Evolutionary conservation across 2,113 vertebrate species (phyloP).

Genomic region (Anguilla rostrata): DNA sequence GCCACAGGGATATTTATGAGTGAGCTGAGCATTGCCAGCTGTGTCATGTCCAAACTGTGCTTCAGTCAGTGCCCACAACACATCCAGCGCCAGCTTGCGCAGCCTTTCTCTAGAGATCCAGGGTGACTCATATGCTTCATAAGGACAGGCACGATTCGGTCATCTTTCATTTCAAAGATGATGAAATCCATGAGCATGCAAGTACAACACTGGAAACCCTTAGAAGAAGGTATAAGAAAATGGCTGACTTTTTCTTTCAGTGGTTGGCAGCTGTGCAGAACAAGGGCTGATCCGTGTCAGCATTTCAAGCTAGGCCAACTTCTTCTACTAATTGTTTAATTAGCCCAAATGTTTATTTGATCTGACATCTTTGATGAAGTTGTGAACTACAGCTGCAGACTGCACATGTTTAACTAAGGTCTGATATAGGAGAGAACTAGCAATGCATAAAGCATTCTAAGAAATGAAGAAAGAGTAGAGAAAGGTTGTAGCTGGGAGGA

Average conservation of each 20-base stretch:
- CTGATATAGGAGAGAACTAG: no score
- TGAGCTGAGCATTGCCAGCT: not conserved
- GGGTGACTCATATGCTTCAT: not conserved
- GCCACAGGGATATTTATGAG: not conserved
- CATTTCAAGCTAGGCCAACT: no score
- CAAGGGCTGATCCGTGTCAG: no score
- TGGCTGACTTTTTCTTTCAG: not conserved
- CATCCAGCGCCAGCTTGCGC: not conserved
- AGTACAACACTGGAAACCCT: not conserved
- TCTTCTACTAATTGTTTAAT: no score
- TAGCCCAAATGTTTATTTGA: no score
- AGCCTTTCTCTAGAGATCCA: not conserved
- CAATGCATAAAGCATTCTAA: no score
- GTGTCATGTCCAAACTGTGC: conserved; percentile 9
- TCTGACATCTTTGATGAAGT: no score
- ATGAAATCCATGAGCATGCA: not conserved
- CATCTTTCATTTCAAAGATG: not conserved
- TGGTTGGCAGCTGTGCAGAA: no score
- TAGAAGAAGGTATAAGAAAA: not conserved
- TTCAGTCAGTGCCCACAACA: not conserved
- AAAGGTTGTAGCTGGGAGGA: no score
- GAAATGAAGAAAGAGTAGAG: no score
- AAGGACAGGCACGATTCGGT: not conserved
- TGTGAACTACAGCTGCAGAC: no score
- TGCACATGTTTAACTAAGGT: no score